These are phyloP conservation scores for Tor tambroides DNA, from an alignment of 2,113 vertebrate genomes.

Conservation along the genomic window DNA sequence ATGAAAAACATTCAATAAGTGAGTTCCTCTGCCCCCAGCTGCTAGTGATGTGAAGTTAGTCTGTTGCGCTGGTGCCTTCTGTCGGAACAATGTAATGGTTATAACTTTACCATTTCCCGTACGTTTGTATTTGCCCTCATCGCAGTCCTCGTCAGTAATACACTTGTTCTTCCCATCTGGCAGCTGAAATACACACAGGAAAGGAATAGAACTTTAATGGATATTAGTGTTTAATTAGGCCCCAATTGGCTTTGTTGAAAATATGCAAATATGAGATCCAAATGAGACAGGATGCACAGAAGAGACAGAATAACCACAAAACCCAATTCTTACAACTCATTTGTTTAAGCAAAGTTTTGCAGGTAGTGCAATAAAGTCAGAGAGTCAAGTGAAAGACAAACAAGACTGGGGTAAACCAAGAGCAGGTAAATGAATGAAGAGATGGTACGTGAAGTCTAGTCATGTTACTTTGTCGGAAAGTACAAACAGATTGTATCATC, in stretches of 20 bases:
- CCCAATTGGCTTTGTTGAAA: constrained; percentile 26
- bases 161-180: constrained; percentile 72
- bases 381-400: constrained; percentile 18
- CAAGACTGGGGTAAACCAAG: not conserved
- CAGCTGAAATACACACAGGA: constrained; percentile 68
- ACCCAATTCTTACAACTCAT: not conserved
- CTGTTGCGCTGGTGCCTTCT: not conserved
- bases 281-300: not conserved
- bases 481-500: not conserved
- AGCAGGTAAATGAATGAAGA: not conserved
- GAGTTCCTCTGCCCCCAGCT: not conserved
- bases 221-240: constrained; percentile 1
- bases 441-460: not conserved
- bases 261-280: constrained; percentile 44
- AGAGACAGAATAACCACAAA: not conserved
- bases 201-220: not conserved
- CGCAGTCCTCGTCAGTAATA: constrained; percentile 73
- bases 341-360: constrained; percentile 19
- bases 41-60: not conserved
- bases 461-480: not conserved
- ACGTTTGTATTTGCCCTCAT: constrained; percentile 79
- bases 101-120: constrained; percentile 87
- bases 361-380: not conserved
- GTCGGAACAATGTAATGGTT: not conserved
- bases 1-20: not conserved